A percentile compares a stretch with the other conserved stretches of the same genome.
phyloP scores from a whole-genome alignment of 2,888 invertebrate species.

The Synergus laeviventris region DNA sequence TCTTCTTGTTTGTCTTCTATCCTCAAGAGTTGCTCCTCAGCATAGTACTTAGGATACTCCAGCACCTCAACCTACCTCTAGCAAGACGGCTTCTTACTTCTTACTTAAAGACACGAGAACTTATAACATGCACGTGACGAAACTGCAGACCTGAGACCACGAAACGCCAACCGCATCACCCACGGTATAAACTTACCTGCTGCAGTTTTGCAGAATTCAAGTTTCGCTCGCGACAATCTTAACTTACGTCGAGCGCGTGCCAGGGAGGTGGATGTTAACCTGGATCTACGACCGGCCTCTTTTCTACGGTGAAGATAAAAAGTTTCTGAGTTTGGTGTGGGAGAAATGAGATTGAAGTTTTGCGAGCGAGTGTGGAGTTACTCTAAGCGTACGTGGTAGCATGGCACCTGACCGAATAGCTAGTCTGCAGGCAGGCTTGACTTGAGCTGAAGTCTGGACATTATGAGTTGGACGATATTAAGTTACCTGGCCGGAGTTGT shows the following conservation, averaged over 20 bases:
- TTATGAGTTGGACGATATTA: constrained; percentile 40
- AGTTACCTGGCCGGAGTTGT: constrained; percentile 43
- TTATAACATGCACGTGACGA: constrained; percentile 73
- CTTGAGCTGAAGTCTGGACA: constrained; percentile 5
- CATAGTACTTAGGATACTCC: constrained; percentile 63
- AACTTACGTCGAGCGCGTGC: constrained; percentile 21
- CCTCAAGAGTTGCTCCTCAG: constrained; percentile 15
- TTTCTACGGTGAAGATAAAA: not conserved
- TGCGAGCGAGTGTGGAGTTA: constrained; percentile 2
- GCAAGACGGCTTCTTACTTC: constrained; percentile 57
- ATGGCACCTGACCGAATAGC: constrained; percentile 12
- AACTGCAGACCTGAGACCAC: constrained; percentile 63
- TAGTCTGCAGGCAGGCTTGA: constrained; percentile 1
- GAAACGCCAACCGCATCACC: constrained; percentile 39
- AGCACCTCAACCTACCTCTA: constrained; percentile 56
- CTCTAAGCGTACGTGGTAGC: not conserved
- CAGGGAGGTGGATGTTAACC: not conserved
- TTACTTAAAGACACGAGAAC: constrained; percentile 71
- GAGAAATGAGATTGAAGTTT: constrained; percentile 26
- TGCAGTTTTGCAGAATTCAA: constrained; percentile 46
- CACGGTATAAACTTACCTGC: constrained; percentile 47
- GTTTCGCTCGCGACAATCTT: constrained; percentile 48
- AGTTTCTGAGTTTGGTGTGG: not conserved
- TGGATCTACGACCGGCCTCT: constrained; percentile 13
- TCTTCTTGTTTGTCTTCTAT: constrained; percentile 39